phyloP scores from a whole-genome alignment of 2,888 invertebrate species.

The Cerastoderma edule region DNA sequence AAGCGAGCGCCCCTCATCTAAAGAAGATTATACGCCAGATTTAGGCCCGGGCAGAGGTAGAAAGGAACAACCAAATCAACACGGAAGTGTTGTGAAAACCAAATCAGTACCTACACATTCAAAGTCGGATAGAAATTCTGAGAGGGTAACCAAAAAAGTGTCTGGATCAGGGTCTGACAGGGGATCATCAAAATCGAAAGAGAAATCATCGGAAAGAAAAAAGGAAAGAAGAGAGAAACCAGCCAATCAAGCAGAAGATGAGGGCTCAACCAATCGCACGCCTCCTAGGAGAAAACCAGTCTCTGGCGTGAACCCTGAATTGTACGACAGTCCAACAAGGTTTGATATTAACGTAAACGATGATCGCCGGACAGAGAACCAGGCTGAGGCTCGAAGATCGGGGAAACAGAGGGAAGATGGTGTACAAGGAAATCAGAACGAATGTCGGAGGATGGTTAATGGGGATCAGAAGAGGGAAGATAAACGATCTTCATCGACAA shows the following conservation, averaged over 20 bases:
- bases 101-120: slow-evolving; percentile 43
- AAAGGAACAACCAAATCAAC: slow-evolving; percentile 50
- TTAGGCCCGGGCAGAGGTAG: slow-evolving; percentile 42
- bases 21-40: slow-evolving; percentile 51
- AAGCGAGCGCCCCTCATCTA: slow-evolving; percentile 60
- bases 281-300: slow-evolving; percentile 11
- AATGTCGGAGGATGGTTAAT: slow-evolving; percentile 25
- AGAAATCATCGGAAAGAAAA: slow-evolving; percentile 20
- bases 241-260: slow-evolving; percentile 25
- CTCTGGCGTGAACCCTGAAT: slow-evolving; percentile 46
- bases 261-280: not conserved
- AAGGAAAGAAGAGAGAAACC: slow-evolving; percentile 28
- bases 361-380: slow-evolving; percentile 40
- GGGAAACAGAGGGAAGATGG: too few relatives aligned
- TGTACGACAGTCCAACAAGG: slow-evolving; percentile 64
- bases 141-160: slow-evolving; percentile 35
- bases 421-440: too few relatives aligned
- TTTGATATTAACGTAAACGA: slow-evolving; percentile 68
- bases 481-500: too few relatives aligned
- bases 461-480: not conserved
- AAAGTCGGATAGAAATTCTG: slow-evolving; percentile 25
- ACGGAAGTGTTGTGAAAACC: slow-evolving; percentile 45
- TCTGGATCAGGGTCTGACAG: slow-evolving; percentile 38
- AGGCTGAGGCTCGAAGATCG: slow-evolving; percentile 42
- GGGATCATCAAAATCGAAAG: slow-evolving; percentile 35